A percentile compares a stretch with the other conserved stretches of the same genome.
Evolutionary conservation across 2,888 invertebrate genomes (phyloP).

Genomic region (Anorthoa munda): DNA sequence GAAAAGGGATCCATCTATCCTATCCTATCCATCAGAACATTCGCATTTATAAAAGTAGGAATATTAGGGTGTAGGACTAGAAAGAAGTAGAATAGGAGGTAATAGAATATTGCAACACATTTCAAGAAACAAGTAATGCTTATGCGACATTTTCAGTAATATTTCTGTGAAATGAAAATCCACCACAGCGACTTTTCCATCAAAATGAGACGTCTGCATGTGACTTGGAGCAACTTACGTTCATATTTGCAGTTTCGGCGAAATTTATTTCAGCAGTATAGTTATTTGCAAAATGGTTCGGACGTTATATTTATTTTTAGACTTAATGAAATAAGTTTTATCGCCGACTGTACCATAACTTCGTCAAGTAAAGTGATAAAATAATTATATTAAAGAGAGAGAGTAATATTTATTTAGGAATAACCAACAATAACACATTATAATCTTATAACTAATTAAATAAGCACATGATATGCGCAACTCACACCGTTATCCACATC

Average conservation of each 20-base stretch:
- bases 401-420: too few species aligned
- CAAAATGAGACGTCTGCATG: constrained; percentile 55
- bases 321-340: not conserved
- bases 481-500: too few species aligned
- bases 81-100: too few species aligned
- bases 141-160: constrained; percentile 36
- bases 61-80: too few species aligned
- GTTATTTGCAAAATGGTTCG: constrained; percentile 16
- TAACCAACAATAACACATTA: too few species aligned
- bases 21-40: too few species aligned
- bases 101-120: not conserved
- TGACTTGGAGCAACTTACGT: constrained; percentile 45
- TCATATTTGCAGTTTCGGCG: constrained; percentile 59
- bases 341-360: not conserved
- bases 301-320: not conserved
- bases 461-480: too few species aligned
- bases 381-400: too few species aligned
- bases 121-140: constrained; percentile 1
- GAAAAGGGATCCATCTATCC: too few species aligned
- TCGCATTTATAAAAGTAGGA: too few species aligned
- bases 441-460: too few species aligned
- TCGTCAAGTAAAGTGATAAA: too few species aligned
- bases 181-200: constrained; percentile 48
- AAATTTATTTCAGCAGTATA: constrained; percentile 51
- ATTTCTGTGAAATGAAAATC: constrained; percentile 58